Conservation (phyloP, 2,888 invertebrate genomes). For the Caenorhabditis macrosperma region DNA sequence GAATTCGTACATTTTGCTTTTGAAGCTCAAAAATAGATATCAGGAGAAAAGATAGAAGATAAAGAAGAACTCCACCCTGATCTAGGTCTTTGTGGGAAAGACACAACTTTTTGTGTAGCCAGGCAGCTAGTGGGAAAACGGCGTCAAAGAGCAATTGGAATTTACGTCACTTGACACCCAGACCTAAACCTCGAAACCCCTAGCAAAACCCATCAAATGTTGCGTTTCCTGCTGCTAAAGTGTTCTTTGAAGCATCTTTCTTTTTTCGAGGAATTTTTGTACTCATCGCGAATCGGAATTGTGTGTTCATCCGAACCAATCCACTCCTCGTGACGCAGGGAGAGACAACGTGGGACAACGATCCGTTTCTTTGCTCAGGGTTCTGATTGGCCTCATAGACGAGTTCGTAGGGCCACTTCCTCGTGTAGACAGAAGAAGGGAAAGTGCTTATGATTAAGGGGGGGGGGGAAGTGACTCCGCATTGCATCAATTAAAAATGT, state of each 20-base stretch:
- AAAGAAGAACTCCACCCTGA: too few species aligned
- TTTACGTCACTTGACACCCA: slow-evolving; percentile 42
- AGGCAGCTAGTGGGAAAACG: slow-evolving; percentile 20
- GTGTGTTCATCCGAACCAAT: too few species aligned
- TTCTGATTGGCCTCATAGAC: too few species aligned
- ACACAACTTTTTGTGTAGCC: too few species aligned
- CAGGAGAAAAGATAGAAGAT: too few species aligned
- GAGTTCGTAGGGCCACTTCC: not conserved
- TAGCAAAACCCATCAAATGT: slow-evolving; percentile 14
- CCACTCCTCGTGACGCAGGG: too few species aligned
- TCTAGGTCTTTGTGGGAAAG: too few species aligned
- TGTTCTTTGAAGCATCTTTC: slow-evolving; percentile 17
- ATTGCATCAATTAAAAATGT: not conserved
- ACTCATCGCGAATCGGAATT: too few species aligned
- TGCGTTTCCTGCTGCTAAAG: not conserved
- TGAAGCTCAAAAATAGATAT: too few species aligned
- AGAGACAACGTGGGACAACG: too few species aligned
- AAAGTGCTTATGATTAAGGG: not conserved
- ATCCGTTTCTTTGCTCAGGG: too few species aligned
- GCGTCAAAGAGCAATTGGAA: slow-evolving; percentile 36
- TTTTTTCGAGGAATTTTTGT: too few species aligned
- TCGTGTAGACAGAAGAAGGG: not conserved
- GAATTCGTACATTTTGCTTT: not conserved
- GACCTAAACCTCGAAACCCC: not conserved
- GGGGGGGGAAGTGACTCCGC: not conserved